These are phyloP conservation scores for Lerista edwardsae DNA, from an alignment of 2,797 vertebrate species.

Conservation along the genomic window DNA sequence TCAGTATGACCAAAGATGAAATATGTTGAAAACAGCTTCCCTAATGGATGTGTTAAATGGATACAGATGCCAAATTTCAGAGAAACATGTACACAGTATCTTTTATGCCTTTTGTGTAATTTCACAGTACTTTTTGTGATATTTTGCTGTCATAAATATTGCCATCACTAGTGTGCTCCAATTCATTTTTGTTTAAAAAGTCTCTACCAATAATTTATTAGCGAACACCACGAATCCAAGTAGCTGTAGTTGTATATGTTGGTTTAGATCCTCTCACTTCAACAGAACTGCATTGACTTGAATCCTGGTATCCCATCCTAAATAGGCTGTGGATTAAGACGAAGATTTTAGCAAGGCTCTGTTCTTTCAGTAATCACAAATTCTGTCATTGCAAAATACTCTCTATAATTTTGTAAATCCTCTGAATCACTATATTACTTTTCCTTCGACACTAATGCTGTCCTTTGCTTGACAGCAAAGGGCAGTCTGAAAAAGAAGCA, in stretches of 20 bases:
- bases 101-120: no score
- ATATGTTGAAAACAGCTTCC: no score
- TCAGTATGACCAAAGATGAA: no score
- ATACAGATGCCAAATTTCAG: no score
- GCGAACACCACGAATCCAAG: background rate
- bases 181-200: background rate
- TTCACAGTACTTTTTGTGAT: background rate
- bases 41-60: no score
- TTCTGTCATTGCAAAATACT: background rate
- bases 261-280: background rate
- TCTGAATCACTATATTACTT: background rate
- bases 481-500: constrained; percentile 51
- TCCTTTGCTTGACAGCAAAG: constrained; percentile 59
- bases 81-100: no score
- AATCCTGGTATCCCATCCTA: background rate
- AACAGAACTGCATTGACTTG: background rate
- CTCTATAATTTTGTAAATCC: constrained; percentile 33
- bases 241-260: background rate
- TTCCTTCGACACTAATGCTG: constrained; percentile 32
- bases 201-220: background rate
- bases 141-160: background rate
- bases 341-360: background rate
- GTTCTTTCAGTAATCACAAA: constrained; percentile 3
- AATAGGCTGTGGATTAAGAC: background rate
- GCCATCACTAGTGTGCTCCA: background rate